Base-by-base conservation (phyloP, 2,797 vertebrate species). In the Zalophus californianus region DNA sequence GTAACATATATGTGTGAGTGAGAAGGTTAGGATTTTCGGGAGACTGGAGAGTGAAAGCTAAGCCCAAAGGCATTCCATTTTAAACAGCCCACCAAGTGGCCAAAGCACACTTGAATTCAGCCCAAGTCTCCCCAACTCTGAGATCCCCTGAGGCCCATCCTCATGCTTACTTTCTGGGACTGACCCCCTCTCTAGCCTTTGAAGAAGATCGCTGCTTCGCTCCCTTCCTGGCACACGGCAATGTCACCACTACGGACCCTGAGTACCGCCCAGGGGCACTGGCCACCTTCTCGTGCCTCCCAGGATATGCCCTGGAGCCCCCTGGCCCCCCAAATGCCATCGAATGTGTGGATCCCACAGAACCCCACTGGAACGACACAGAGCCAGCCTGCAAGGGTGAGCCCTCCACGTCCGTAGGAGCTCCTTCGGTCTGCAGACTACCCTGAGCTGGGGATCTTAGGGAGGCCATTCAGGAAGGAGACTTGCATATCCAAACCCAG, bases 171-270 rank as follows among this genome's bases (percentile, higher is more conserved):
- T 54, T 73, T 70, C 70, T 80, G 29, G 58, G 68, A 85, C 66
- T 79, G 58, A 80, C 66, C 94, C 80, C 80, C 35, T 90, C 18
- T 66, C 68, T 68, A 99, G 99, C 99, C 35, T 99, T 99, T 54
- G 99, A 99, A 60, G 99, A 99, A 7, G 99, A 99, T 56, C 99
- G 99, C 94, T 99, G 99, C 98, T 99, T 99, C 41, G 99, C 99
- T 96, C 99, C 99, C 0, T 99, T 99, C 98, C 98, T 99, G 98
- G 99, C 99, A 38, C 99, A 99, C 50, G 99, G 99, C 70, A 99
- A 99, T 29, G 99, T 99, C 98, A 99, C 99, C 98, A 99, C 99
- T 86, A 99, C 99, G 12, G 99, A 99, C 98, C 99, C 99, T 44
- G 98, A 99, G 48, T 99, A 99, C 97, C 99, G 99, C 75, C 98